Evolutionary conservation across 2,888 invertebrate genomes (phyloP), one percentile per base, ranked within the genome.

Genomic region (Drosophila silvestris): DNA sequence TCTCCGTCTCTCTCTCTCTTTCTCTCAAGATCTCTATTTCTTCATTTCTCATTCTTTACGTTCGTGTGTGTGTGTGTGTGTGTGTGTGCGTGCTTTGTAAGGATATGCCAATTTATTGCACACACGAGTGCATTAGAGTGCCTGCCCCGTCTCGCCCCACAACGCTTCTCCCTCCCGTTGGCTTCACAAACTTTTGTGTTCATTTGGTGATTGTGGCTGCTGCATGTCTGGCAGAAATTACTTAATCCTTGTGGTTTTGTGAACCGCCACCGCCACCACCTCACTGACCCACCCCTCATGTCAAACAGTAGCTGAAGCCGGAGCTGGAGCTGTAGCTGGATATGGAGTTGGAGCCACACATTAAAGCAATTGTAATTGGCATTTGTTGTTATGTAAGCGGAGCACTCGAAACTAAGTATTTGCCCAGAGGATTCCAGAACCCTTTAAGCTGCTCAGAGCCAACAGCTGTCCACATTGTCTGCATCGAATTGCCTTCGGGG

Each of bases 61-160:
- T n/a, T n/a, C n/a, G 9, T 47, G 26, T 26, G 4, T 61, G 14
- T 37, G 9, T 37, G 16, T 58, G 19, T 53, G 35, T 68, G 33
- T 33, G 33, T 33, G 33, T 33, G 44, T 54, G 58, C 39, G 64
- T 66, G 59, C 53, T 69, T 59, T 69, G 89, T 75, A 89, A 90
- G 87, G 90, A 88, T 88, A 88, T 91, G 86, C 89, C 88, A 89
- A 91, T 88, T 89, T 91, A 91, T 91, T 88, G 90, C 91, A 89
- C 88, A 89, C 88, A 89, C 86, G 88, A 91, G 88, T 89, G 88
- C 88, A 90, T 89, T 91, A 91, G 89, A 89, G 89, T 90, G 76
- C 74, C 82, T 72, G 65, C 16, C 26, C 47, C 26, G 16, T 47
- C 47, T 28, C 67, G 28, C n/a, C 50, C 67, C 63, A 65, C 70